Conservation (phyloP, 2,113 vertebrate genomes). For the Sclerurus mexicanus region DNA sequence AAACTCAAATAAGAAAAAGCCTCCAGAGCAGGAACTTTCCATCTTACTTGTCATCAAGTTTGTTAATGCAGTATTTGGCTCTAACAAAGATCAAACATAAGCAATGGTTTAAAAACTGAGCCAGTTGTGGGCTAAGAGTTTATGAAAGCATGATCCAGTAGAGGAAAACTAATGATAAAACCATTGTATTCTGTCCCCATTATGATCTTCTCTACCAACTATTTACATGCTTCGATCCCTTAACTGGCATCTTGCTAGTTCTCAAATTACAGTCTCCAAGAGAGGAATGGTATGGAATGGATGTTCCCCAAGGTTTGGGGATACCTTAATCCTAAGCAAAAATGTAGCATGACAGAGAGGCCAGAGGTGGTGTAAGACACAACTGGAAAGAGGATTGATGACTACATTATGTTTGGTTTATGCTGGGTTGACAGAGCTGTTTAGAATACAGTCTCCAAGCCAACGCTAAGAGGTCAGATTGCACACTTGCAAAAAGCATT, state of each 20-base stretch:
- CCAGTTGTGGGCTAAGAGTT: neutral
- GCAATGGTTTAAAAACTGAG: slow-evolving; percentile 4
- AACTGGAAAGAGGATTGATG: neutral
- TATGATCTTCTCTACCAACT: neutral
- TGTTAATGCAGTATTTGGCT: slow-evolving; percentile 27
- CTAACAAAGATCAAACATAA: neutral
- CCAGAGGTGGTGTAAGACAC: neutral
- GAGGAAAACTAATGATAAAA: neutral
- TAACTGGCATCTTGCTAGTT: neutral
- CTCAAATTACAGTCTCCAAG: neutral
- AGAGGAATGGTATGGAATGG: neutral
- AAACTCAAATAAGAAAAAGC: neutral
- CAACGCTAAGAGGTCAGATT: neutral
- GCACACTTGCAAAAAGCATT: neutral
- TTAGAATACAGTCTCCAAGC: neutral
- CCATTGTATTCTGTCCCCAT: neutral
- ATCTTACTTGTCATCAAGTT: neutral
- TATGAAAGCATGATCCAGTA: neutral
- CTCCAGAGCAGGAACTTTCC: slow-evolving; percentile 15
- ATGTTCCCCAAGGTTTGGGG: neutral
- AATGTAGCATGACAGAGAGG: neutral
- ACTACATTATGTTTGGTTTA: neutral
- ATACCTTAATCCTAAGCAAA: slow-evolving; percentile 5
- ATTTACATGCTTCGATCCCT: neutral
- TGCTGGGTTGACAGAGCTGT: neutral